Evolutionary conservation across 2,797 vertebrate genomes (phyloP), one percentile per base, ranked within the genome.

Genomic region (Aselliscus stoliczkanus): DNA sequence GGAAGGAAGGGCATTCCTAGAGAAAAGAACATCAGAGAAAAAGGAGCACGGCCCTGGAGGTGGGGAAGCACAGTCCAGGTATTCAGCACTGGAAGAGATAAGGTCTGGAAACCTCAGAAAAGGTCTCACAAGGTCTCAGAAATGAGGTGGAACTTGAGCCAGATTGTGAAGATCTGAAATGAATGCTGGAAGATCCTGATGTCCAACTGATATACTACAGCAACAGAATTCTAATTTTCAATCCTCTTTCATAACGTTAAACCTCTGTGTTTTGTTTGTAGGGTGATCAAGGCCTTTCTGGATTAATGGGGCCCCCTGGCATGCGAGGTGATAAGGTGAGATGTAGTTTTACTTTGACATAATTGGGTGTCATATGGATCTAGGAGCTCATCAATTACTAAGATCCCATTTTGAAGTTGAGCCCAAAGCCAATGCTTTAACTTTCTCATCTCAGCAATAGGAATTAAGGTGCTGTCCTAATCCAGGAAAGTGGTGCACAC

Each of bases 231-330:
- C 37, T 85, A 37, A 42, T 29, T 13, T 92, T 75, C 8, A 42
- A 0, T 0, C 50, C 18, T 92, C 80, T 50, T 85, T 79, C 21
- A 18, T 95, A 69, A 58, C 77, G 75, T 50, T 21, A 20, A 76
- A 1, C 52, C 3, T 93, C 95, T 73, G 88, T 97, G 79, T 98
- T 85, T 97, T 94, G 20, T 89, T 96, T 90, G 17, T 44, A 99
- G 99, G 99, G 99, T 13, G 99, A 99, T 93, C 96, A 95, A 97
- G 99, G 99, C 14, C 98, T 98, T 77, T 67, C 97, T 77, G 99
- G 99, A 97, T 98, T 98, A 91, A 97, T 97, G 39, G 99, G 99
- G 5, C 97, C 95, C 0, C 98, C 97, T 54, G 99, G 99, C 88
- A 97, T 98, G 95, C 98, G 96, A 97, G 99, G 99, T 93, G 95